Evolutionary conservation across 2,113 vertebrate species (phyloP).

Genomic region (Tylochromis polylepis): DNA sequence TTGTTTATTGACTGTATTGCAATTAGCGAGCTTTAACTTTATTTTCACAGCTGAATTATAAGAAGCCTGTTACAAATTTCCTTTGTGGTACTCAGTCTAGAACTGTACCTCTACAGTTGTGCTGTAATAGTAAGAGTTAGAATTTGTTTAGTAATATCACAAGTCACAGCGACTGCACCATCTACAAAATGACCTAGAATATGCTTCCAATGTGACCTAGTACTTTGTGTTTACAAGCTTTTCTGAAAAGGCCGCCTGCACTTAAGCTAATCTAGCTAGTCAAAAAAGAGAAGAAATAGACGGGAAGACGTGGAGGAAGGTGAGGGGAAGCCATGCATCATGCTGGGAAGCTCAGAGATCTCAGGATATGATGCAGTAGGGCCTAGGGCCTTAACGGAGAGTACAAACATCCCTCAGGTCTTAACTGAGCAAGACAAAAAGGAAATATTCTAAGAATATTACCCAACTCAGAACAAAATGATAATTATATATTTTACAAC

Average conservation of each 20-base stretch:
- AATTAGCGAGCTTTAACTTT: neutral
- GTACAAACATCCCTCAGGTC: neutral
- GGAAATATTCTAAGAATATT: neutral
- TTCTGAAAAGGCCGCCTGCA: neutral
- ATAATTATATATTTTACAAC: neutral
- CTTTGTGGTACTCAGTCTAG: neutral
- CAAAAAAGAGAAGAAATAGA: neutral
- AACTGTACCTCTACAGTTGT: neutral
- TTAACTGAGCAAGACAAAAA: neutral
- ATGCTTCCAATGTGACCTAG: neutral
- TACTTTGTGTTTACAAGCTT: neutral
- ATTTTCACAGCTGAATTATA: neutral
- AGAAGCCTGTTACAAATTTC: neutral
- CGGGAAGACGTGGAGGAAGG: neutral
- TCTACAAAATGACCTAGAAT: neutral
- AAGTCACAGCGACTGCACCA: neutral
- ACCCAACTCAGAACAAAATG: neutral
- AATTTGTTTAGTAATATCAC: neutral
- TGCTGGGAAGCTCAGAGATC: conserved; percentile 45
- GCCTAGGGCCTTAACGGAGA: conserved; percentile 1
- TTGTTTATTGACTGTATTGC: neutral
- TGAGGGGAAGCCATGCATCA: neutral
- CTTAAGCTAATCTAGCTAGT: neutral
- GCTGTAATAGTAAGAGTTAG: neutral
- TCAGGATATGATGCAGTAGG: conserved; percentile 48